Conservation (phyloP, 1,140 invertebrate species). For the Drosophila miranda region DNA sequence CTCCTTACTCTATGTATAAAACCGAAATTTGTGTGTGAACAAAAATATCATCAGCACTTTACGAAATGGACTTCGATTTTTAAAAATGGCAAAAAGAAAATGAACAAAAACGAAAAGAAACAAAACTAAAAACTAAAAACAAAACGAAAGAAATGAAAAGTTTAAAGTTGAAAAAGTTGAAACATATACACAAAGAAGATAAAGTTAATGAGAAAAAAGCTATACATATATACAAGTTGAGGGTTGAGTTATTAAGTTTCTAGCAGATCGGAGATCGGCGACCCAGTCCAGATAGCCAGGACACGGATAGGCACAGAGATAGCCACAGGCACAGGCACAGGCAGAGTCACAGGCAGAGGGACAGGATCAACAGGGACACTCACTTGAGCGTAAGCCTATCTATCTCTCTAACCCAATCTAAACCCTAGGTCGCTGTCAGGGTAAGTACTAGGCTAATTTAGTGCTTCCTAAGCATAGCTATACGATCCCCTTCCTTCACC, state of each 20-base stretch:
- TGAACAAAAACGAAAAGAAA: conserved; percentile 23
- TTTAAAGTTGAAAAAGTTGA: conserved; percentile 30
- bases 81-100: conserved; percentile 57
- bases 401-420: conserved; percentile 30
- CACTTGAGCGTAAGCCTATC: conserved; percentile 67
- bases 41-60: conserved; percentile 82
- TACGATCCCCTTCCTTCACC: conserved; percentile 18
- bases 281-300: conserved; percentile 36
- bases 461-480: conserved; percentile 37
- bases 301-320: neutral
- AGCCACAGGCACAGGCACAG: conserved; percentile 22
- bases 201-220: conserved; percentile 56
- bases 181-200: conserved; percentile 54
- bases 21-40: conserved; percentile 81
- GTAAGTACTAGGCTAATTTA: conserved; percentile 79
- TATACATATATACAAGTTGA: conserved; percentile 79
- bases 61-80: conserved; percentile 83
- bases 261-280: conserved; percentile 61
- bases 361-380: conserved; percentile 50
- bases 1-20: conserved; percentile 74
- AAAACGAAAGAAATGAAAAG: conserved; percentile 28
- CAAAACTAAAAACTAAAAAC: conserved; percentile 20
- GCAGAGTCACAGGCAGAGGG: conserved; percentile 18
- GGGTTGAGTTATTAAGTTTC: conserved; percentile 79
- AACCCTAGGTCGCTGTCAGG: conserved; percentile 41